These are phyloP conservation scores for Onychostruthus taczanowskii DNA, from an alignment of 2,113 vertebrate genomes.

Conservation along the genomic window DNA sequence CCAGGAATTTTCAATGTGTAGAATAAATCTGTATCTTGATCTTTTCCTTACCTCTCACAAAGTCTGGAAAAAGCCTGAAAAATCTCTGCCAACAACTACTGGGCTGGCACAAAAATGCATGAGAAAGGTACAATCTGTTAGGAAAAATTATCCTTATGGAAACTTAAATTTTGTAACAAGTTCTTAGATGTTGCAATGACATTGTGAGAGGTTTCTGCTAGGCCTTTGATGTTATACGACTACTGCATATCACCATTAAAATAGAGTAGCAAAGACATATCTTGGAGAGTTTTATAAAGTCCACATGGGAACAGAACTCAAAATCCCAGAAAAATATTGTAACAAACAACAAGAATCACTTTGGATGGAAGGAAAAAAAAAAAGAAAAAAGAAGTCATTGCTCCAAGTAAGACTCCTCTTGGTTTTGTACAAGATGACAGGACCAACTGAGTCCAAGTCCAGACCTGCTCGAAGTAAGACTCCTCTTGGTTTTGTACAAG, in stretches of 20 bases:
- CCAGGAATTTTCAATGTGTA: background rate
- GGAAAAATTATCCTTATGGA: background rate
- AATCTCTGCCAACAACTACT: background rate
- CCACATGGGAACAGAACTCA: background rate
- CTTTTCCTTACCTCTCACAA: background rate
- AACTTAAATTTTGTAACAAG: background rate
- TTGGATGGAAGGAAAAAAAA: no score
- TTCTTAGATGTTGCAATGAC: background rate
- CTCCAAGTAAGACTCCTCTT: background rate
- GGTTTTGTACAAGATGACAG: background rate
- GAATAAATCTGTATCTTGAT: background rate
- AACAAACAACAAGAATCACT: background rate
- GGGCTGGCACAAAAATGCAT: background rate
- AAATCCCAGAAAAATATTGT: background rate
- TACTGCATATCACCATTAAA: background rate
- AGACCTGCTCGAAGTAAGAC: background rate
- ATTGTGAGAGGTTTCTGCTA: background rate
- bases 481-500: background rate
- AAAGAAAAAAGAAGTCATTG: background rate
- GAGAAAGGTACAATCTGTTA: background rate
- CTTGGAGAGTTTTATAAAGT: background rate
- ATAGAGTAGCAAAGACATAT: background rate
- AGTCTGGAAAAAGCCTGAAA: background rate
- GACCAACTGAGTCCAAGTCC: background rate
- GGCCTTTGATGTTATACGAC: background rate